Evolutionary conservation across 1,140 invertebrate genomes (phyloP), one percentile per base, ranked within the genome.

Genomic region (Psilanteris sp.): DNA sequence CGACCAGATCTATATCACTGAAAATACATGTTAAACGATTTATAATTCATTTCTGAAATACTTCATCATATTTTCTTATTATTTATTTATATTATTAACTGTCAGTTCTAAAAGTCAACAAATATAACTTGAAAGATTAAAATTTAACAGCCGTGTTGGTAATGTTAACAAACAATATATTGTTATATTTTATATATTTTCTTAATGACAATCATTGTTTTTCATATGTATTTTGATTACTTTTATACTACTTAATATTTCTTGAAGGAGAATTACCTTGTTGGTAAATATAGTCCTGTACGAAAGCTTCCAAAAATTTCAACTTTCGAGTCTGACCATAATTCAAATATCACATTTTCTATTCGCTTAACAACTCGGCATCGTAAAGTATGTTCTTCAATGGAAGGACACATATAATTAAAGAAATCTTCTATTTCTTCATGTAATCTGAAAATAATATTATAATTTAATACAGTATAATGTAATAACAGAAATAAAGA

Each of bases 381-480:
- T 68, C 97, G 90, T 85, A 98, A 93, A 79, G 91, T 88, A 87
- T 97, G 95, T 84, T 99, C 97, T 79, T 96, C 95, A 68, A 92
- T 91, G 13, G 95, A 96, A 3, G 97, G 97, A 70, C 93, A 93
- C 93, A 98, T 98, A 88, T 98, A 98, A 62, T 91, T 86, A 88
- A 94, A 98, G 89, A 99, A 98, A 88, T 99, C 96, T 87, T 96
- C 94, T 72, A 99, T 98, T 90, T 99, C 97, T 89, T 98, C 93
- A 87, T 99, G 97, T 44, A 99, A 89, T 55, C 97, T 96, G 86
- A 34, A 89, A 88, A 54, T 1, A 31, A 1, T 24, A 1, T 32
- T 2, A n/a, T 26, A 20, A 5, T 27, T 26, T 10, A 59, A 27
- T 14, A 44, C 2, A 27, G n/a, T 43, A n/a, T 16, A 20, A 20